Evolutionary conservation across 2,797 vertebrate species (phyloP).

Genomic region (Cuculus canorus): DNA sequence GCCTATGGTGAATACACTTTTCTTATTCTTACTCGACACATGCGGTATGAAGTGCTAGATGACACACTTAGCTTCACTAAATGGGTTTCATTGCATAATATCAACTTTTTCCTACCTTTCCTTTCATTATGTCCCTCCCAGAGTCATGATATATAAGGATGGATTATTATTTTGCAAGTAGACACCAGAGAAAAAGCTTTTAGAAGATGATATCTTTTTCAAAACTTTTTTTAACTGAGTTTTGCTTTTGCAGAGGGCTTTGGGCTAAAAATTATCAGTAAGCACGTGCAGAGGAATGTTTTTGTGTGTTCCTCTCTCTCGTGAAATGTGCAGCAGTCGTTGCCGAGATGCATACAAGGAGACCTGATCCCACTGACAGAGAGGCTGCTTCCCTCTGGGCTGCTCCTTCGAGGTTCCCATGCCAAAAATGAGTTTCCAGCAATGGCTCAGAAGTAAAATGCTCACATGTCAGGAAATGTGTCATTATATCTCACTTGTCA

Average conservation of each 20-base stretch:
- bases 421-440: not conserved
- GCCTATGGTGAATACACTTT: not conserved
- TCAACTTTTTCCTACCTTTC: not conserved
- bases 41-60: conserved; percentile 4
- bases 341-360: not conserved
- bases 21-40: not conserved
- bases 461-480: not conserved
- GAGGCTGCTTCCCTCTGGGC: not conserved
- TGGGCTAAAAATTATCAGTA: not conserved
- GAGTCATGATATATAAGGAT: not conserved
- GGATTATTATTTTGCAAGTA: conserved; percentile 4
- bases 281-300: not conserved
- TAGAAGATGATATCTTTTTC: not conserved
- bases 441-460: not conserved
- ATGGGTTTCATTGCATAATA: conserved; percentile 14
- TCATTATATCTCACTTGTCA: not conserved
- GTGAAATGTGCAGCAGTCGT: not conserved
- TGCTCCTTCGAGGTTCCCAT: not conserved
- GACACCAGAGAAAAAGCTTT: not conserved
- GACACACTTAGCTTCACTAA: conserved; percentile 36
- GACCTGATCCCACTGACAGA: not conserved
- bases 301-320: not conserved
- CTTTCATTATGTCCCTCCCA: conserved; percentile 2
- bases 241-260: not conserved
- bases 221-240: not conserved